phyloP scores from a whole-genome alignment of 2,113 vertebrate species.

The Bubalus kerabau region DNA sequence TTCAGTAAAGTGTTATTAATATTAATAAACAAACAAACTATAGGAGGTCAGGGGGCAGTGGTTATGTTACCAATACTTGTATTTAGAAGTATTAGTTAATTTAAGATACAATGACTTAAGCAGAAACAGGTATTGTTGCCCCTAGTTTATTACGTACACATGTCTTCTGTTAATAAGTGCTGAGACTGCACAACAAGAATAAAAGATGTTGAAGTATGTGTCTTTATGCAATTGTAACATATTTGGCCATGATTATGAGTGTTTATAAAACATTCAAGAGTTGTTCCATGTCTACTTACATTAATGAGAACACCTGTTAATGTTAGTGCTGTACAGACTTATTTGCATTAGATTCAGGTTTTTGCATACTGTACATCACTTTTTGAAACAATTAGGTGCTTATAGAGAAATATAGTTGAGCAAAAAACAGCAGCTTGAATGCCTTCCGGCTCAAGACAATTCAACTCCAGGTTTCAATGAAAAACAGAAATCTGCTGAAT shows the following conservation, averaged over 20 bases:
- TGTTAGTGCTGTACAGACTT: slow-evolving; percentile 75
- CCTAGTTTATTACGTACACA: slow-evolving; percentile 67
- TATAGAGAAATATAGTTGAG: slow-evolving; percentile 83
- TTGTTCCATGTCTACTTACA: slow-evolving; percentile 83
- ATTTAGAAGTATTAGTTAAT: slow-evolving; percentile 59
- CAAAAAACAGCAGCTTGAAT: slow-evolving; percentile 81
- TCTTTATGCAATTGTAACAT: slow-evolving; percentile 76
- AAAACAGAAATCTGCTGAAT: slow-evolving; percentile 79
- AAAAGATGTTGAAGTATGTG: slow-evolving; percentile 61
- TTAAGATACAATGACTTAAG: slow-evolving; percentile 63
- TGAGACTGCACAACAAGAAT: slow-evolving; percentile 73
- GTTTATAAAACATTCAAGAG: slow-evolving; percentile 85
- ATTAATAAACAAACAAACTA: background rate
- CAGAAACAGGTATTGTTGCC: slow-evolving; percentile 53
- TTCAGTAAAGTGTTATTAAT: background rate
- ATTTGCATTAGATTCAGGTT: slow-evolving; percentile 83
- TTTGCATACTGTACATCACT: slow-evolving; percentile 81
- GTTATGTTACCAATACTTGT: slow-evolving; percentile 59
- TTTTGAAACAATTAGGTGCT: slow-evolving; percentile 83
- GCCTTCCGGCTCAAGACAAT: slow-evolving; percentile 77
- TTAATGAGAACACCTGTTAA: slow-evolving; percentile 87
- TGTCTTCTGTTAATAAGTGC: slow-evolving; percentile 77
- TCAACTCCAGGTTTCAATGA: slow-evolving; percentile 76
- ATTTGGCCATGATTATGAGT: slow-evolving; percentile 80
- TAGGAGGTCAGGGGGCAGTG: background rate